Percentiles rank a stretch among this genome's conserved stretches.
These are phyloP conservation scores for Heliconius cydno DNA, from an alignment of 2,888 invertebrate genomes.

Conservation along the genomic window DNA sequence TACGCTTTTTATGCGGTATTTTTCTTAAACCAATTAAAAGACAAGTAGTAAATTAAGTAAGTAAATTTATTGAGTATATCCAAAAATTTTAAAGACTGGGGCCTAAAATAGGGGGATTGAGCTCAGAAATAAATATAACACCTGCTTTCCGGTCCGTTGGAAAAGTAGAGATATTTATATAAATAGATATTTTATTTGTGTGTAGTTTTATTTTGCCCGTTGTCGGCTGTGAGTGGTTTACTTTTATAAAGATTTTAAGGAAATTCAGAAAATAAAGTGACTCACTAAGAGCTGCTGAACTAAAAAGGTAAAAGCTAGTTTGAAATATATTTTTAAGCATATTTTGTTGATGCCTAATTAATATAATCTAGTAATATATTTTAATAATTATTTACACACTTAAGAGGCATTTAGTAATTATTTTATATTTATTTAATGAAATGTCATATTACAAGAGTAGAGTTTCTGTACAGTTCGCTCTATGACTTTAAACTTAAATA, in stretches of 20 bases:
- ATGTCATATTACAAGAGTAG: too few species aligned
- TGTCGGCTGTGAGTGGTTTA: conserved; percentile 5
- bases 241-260: background rate
- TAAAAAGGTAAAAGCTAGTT: background rate
- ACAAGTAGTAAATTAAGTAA: too few species aligned
- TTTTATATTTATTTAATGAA: too few species aligned
- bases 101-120: conserved; percentile 4
- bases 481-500: too few species aligned
- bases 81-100: background rate
- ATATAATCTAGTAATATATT: too few species aligned
- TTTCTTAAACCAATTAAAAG: conserved; percentile 54
- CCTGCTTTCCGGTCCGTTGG: conserved; percentile 15
- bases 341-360: background rate
- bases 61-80: background rate
- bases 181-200: conserved; percentile 1
- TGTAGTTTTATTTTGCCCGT: conserved; percentile 4
- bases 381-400: too few species aligned
- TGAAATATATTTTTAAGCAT: background rate
- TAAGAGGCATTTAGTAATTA: too few species aligned
- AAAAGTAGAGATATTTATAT: conserved; percentile 3
- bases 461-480: too few species aligned
- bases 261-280: background rate
- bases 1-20: background rate
- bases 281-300: background rate
- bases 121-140: background rate